Base-by-base conservation (phyloP, 2,113 vertebrate species). In the Cephalopterus ornatus region DNA sequence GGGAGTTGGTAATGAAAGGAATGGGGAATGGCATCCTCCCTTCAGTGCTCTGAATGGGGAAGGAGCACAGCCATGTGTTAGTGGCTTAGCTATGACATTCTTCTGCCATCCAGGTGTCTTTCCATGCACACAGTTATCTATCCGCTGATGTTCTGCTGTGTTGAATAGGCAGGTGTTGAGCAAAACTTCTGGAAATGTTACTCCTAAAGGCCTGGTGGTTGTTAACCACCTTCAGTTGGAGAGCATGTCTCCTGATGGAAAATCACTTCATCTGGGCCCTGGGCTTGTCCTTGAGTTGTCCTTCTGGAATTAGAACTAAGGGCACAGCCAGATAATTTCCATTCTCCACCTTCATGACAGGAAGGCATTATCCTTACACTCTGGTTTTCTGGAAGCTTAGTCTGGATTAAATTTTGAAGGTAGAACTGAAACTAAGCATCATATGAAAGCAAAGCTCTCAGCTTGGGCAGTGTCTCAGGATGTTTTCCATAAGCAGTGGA, bases 201-300 rank as follows among this genome's bases (percentile, higher is more conserved):
- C 41, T 74, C 14, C 28, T 53, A 5, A 55, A 42, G 62, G 26
- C n/a, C 33, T 67, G 0, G 22, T 75, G n/a, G 42, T 67, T 3
- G 5, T 76, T 52, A 21, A 33, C 16, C 12, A 2, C 12, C 7
- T 72, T 56, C 14, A 70, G 4, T 11, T 1, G 11, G 33, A 30
- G 41, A 5, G 8, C 18, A 8, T 47, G 23, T 28, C 14, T 65
- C 32, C 37, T 52, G 33, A 9, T 32, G 15, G 27, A 42, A 75
- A 65, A 56, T 20, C 12, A 5, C 37, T 55, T 68, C 15, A 41
- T 7, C 67, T 0, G 1, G 50, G 46, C 1, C 3, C 0, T 1
- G 35, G 61, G 26, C 35, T 62, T 79, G 16, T 71, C 26, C 42
- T 72, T 21, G 7, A 52, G 27, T 52, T 83, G 30, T 33, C 20